These are phyloP conservation scores for Polypterus bichir DNA, from an alignment of 2,113 vertebrate species.

Conservation along the genomic window DNA sequence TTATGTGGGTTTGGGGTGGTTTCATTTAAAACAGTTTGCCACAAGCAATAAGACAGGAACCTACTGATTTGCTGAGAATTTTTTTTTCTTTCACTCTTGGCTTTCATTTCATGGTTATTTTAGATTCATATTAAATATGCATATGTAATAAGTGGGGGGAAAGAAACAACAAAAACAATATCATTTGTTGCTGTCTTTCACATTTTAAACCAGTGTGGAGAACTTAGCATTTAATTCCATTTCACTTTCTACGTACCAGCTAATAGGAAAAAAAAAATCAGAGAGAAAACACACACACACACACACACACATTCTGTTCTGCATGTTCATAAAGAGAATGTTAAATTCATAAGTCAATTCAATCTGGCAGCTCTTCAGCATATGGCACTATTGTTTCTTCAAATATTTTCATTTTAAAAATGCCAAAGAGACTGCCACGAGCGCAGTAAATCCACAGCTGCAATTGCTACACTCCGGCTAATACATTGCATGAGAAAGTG, in stretches of 20 bases:
- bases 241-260: neutral
- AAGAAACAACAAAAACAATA: no score
- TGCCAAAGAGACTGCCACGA: neutral
- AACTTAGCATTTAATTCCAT: neutral
- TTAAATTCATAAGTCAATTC: no score
- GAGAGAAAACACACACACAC: neutral
- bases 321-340: neutral
- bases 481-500: slow-evolving; percentile 35
- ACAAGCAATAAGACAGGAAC: slow-evolving; percentile 28
- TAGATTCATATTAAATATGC: neutral
- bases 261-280: neutral
- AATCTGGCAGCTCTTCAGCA: no score
- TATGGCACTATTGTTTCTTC: neutral
- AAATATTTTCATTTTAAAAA: neutral
- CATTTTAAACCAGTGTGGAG: neutral
- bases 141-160: no score
- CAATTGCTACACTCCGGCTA: slow-evolving; percentile 42
- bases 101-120: slow-evolving; percentile 31
- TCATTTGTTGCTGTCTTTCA: no score
- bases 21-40: slow-evolving; percentile 36
- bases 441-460: slow-evolving; percentile 34
- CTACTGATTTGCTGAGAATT: slow-evolving; percentile 32
- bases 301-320: neutral
- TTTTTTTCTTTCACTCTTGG: slow-evolving; percentile 45
- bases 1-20: slow-evolving; percentile 23